These are phyloP conservation scores for Timandra comae DNA, from an alignment of 2,888 invertebrate species.

Conservation along the genomic window DNA sequence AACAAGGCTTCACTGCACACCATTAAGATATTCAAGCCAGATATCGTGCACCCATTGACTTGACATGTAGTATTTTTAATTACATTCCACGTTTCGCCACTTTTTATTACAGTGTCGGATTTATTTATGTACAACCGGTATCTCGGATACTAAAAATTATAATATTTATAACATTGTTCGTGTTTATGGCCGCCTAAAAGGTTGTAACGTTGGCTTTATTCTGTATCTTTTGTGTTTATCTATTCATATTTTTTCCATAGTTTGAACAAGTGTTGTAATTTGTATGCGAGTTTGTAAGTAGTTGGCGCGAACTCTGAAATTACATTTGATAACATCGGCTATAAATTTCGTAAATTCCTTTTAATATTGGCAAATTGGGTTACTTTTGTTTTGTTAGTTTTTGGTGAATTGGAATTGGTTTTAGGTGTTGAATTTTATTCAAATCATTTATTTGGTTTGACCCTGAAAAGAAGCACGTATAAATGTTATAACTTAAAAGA, in stretches of 20 bases:
- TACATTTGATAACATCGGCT: conserved; percentile 18
- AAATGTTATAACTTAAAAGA: too few species aligned
- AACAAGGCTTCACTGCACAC: conserved; percentile 58
- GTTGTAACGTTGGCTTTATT: conserved; percentile 11
- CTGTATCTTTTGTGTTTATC: conserved; percentile 27
- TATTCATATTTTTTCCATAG: conserved; percentile 26
- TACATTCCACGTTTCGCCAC: conserved; percentile 20
- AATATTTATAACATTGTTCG: conserved; percentile 29
- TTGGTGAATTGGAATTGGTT: conserved; percentile 8
- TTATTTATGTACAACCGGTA: conserved; percentile 23
- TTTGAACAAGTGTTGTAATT: conserved; percentile 24
- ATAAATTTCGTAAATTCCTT: conserved; percentile 16
- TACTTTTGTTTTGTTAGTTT: not conserved
- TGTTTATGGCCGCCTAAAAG: conserved; percentile 21
- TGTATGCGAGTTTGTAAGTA: conserved; percentile 11
- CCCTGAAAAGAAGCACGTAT: too few species aligned
- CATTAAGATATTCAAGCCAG: conserved; percentile 55
- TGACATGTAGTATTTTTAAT: conserved; percentile 44
- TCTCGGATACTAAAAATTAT: conserved; percentile 24
- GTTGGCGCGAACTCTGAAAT: conserved; percentile 13
- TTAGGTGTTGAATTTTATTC: conserved; percentile 2
- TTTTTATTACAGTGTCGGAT: conserved; percentile 26
- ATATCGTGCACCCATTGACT: conserved; percentile 41
- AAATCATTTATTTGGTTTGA: too few species aligned
- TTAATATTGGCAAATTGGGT: conserved; percentile 5